These are phyloP conservation scores for Drosophila neutralis DNA, from an alignment of 2,888 invertebrate genomes.

Conservation along the genomic window DNA sequence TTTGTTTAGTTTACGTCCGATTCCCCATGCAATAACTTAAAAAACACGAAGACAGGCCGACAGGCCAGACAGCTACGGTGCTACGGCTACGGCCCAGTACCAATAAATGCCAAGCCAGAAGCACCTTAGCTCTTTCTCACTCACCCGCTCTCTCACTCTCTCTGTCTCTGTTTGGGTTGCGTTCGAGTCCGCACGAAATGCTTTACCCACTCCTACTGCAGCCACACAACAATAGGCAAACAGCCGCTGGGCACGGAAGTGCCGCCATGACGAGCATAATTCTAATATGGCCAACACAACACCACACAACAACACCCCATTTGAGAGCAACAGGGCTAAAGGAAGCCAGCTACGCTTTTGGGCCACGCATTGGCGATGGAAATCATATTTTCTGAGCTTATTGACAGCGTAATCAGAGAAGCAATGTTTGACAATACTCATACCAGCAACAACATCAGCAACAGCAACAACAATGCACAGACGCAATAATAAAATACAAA, in stretches of 20 bases:
- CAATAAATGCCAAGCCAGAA: conserved; percentile 55
- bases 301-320: conserved; percentile 44
- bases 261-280: conserved; percentile 82
- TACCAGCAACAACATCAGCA: conserved; percentile 15
- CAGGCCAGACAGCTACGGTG: conserved; percentile 48
- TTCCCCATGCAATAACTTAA: conserved; percentile 83
- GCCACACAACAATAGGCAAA: conserved; percentile 60
- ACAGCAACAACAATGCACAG: conserved; percentile 47
- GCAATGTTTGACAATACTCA: conserved; percentile 58
- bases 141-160: not conserved
- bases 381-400: conserved; percentile 78
- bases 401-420: conserved; percentile 80
- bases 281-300: conserved; percentile 69
- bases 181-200: conserved; percentile 21
- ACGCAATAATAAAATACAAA: conserved; percentile 74
- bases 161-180: not conserved
- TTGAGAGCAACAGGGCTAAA: conserved; percentile 55
- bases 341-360: conserved; percentile 21
- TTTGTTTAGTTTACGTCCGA: conserved; percentile 79
- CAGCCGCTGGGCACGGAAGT: conserved; percentile 69
- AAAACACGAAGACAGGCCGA: conserved; percentile 75
- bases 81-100: conserved; percentile 41
- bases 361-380: conserved; percentile 47
- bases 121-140: conserved; percentile 48
- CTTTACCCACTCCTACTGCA: not conserved